phyloP scores from a whole-genome alignment of 2,113 vertebrate species.

The Pedetes capensis region DNA sequence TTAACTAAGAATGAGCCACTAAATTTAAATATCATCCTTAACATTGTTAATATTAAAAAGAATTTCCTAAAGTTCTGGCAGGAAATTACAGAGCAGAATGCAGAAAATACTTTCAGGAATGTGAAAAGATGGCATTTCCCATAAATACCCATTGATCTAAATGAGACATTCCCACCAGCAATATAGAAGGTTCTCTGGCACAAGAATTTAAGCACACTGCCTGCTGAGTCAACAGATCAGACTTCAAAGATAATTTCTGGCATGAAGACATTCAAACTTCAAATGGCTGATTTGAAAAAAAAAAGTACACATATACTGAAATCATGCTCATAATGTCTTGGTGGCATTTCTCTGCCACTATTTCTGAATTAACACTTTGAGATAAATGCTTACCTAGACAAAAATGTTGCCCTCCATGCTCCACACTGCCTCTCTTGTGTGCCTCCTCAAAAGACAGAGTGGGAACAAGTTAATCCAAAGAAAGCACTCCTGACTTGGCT shows the following conservation, averaged over 20 bases:
- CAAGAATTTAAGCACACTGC: not conserved
- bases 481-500: slow-evolving; percentile 50
- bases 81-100: slow-evolving; percentile 50
- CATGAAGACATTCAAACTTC: slow-evolving; percentile 45
- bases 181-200: not conserved
- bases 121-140: slow-evolving; percentile 36
- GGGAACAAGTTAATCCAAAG: slow-evolving; percentile 53
- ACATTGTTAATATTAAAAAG: not conserved
- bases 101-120: slow-evolving; percentile 57
- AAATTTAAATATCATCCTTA: slow-evolving; percentile 61
- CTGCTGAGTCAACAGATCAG: not conserved
- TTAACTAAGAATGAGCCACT: not conserved
- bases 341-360: not conserved
- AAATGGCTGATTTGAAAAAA: not conserved
- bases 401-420: slow-evolving; percentile 54
- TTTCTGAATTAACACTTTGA: slow-evolving; percentile 78
- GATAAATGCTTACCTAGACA: slow-evolving; percentile 63
- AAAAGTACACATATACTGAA: not conserved
- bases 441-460: not conserved
- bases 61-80: slow-evolving; percentile 56
- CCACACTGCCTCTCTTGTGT: slow-evolving; percentile 24
- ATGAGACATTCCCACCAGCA: not conserved
- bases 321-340: accelerated
- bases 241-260: slow-evolving; percentile 64
- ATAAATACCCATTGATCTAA: slow-evolving; percentile 26